Percentiles rank a stretch among this genome's conserved stretches.
Evolutionary conservation across 2,113 vertebrate genomes (phyloP).

Genomic region (Speoplatyrhinus poulsoni): DNA sequence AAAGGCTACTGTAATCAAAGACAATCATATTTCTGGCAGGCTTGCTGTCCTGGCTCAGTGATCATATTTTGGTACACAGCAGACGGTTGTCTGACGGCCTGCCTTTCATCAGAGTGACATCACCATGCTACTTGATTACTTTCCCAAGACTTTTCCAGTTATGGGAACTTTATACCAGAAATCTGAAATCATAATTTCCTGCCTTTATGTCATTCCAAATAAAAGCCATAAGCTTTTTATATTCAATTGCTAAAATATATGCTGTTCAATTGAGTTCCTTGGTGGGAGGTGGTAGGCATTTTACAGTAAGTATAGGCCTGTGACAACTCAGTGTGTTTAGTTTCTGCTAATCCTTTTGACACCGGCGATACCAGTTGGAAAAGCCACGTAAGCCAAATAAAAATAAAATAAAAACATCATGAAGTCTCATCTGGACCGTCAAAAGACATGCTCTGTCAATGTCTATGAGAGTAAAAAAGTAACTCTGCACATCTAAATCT

Average conservation of each 20-base stretch:
- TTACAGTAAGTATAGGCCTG: neutral
- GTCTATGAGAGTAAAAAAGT: slow-evolving; percentile 26
- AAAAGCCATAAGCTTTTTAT: slow-evolving; percentile 30
- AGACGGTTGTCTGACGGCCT: slow-evolving; percentile 72
- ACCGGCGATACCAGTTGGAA: slow-evolving; percentile 14
- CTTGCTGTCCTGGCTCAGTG: slow-evolving; percentile 60
- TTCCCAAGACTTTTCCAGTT: slow-evolving; percentile 70
- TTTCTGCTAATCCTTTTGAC: slow-evolving; percentile 13
- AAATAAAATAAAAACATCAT: slow-evolving; percentile 16
- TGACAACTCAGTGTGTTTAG: neutral
- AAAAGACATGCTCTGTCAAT: neutral
- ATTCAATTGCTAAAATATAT: no score
- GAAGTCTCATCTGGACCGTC: neutral
- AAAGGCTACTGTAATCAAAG: slow-evolving; percentile 68
- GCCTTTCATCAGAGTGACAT: slow-evolving; percentile 75
- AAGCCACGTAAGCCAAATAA: neutral
- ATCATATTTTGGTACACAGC: slow-evolving; percentile 61
- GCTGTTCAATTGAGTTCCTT: neutral
- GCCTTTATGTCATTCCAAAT: slow-evolving; percentile 54
- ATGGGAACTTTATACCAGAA: slow-evolving; percentile 63
- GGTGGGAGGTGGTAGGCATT: slow-evolving; percentile 7
- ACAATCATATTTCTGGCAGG: slow-evolving; percentile 66
- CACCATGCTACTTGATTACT: slow-evolving; percentile 75
- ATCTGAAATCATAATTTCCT: slow-evolving; percentile 62
- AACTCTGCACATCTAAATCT: slow-evolving; percentile 35